Evolutionary conservation across 2,113 vertebrate genomes (phyloP).

Genomic region (Marcusenius ussheri): DNA sequence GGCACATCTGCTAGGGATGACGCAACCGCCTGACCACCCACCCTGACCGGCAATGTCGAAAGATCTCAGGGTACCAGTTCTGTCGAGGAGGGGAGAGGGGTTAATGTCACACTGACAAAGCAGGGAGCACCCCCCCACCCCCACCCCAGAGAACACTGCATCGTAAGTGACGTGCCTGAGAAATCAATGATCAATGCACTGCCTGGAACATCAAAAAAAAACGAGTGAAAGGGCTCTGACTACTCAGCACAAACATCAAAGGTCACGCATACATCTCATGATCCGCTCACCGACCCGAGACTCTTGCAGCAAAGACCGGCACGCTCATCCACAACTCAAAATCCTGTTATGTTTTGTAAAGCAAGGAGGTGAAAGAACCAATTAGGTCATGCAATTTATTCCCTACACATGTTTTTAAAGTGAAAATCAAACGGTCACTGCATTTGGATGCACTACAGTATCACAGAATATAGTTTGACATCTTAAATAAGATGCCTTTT

Average conservation of each 20-base stretch:
- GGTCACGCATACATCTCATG: neutral
- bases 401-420: neutral
- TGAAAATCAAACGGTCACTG: neutral
- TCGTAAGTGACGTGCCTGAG: neutral
- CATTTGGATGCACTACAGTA: neutral
- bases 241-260: neutral
- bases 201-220: neutral
- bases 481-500: neutral
- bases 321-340: neutral
- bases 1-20: neutral
- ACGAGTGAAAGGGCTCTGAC: neutral
- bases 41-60: neutral
- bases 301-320: neutral
- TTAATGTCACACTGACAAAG: neutral
- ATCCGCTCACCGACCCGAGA: neutral
- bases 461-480: neutral
- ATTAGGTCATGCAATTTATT: neutral
- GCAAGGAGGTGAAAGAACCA: neutral
- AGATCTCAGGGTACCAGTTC: neutral
- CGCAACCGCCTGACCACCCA: neutral
- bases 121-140: neutral
- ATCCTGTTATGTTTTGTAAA: neutral
- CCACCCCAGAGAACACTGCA: neutral
- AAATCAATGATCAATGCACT: conserved; percentile 3
- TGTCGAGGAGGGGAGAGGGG: neutral